Base-by-base conservation (phyloP, 2,888 invertebrate genomes). In the Abrostola triplasia region DNA sequence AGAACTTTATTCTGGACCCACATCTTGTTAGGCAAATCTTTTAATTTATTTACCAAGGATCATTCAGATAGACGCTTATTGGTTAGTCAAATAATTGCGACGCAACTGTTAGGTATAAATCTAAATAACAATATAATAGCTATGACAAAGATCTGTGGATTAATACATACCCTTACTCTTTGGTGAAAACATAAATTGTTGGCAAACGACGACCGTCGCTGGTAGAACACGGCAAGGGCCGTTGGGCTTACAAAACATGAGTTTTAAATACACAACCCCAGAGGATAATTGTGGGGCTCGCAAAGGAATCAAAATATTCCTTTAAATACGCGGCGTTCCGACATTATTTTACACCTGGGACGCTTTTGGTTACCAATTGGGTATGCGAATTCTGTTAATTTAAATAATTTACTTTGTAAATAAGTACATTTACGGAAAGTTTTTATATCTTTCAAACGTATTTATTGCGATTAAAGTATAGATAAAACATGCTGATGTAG, bases 241-340 rank as follows among this genome's bases (percentile, higher is more conserved):
- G 51, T 60, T 61, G 73, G 42, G 51, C 52, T 62, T 49, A 60
- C 67, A 73, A 54, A 77, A 41, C 73, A 48, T 59, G 49, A 59
- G 69, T 73, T 77, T 77, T 77, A 72, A 72, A 72, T 72, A 77
- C 68, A 67, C 72, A 73, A 57, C 54, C 69, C 57, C 6, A 53
- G 63, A 78, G 75, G 53, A 53, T 70, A 75, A 64, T 74, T 60
- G 51, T 66, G 60, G 65, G 60, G 42, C 62, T 64, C 56, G 65
- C 70, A 77, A 75, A 75, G 75, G 65, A 75, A 70, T 78, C 75
- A 78, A 78, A 74, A 75, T 53, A 77, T 52, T 56, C 65, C 54
- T 70, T 77, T 69, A 65, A 63, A 65, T 60, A 62, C 36, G 63
- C 49, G 62, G 52, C 61, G 59, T 65, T 41, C 77, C 77, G 53